Evolutionary conservation across 2,797 vertebrate species (phyloP).

Genomic region (Enteromius anoplus): DNA sequence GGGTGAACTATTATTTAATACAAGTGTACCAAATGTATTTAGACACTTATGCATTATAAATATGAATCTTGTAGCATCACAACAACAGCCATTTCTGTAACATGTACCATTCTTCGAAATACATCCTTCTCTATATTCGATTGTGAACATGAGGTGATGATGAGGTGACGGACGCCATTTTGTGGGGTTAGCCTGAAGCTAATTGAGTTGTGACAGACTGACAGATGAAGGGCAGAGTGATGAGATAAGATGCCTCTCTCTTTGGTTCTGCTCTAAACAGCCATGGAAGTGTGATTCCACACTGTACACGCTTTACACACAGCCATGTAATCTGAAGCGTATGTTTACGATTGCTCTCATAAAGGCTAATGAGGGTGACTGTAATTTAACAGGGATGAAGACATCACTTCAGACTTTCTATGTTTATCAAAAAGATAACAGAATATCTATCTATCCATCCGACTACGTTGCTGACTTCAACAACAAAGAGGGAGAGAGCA

Average conservation of each 20-base stretch:
- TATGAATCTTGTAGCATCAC: too few species aligned
- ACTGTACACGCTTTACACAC: constrained; percentile 58
- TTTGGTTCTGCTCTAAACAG: constrained; percentile 51
- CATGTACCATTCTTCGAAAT: neutral
- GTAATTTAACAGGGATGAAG: constrained; percentile 45
- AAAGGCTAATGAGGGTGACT: constrained; percentile 57
- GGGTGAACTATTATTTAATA: neutral
- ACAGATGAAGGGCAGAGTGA: constrained; percentile 57
- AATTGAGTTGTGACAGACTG: constrained; percentile 59
- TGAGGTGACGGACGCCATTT: constrained; percentile 14
- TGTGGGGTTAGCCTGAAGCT: constrained; percentile 21
- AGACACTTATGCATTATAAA: too few species aligned
- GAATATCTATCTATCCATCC: neutral
- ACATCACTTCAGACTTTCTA: constrained; percentile 24
- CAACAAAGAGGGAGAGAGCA: constrained; percentile 28
- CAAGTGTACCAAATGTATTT: neutral
- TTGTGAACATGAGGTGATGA: neutral
- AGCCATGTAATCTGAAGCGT: constrained; percentile 58
- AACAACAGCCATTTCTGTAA: too few species aligned
- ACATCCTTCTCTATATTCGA: neutral
- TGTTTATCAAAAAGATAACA: constrained; percentile 26
- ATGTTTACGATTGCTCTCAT: constrained; percentile 49
- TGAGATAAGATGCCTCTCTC: constrained; percentile 27
- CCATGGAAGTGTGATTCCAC: constrained; percentile 63
- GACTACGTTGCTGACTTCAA: constrained; percentile 37